phyloP scores from a whole-genome alignment of 2,797 vertebrate genomes.

The Amphiprion clarkii region DNA sequence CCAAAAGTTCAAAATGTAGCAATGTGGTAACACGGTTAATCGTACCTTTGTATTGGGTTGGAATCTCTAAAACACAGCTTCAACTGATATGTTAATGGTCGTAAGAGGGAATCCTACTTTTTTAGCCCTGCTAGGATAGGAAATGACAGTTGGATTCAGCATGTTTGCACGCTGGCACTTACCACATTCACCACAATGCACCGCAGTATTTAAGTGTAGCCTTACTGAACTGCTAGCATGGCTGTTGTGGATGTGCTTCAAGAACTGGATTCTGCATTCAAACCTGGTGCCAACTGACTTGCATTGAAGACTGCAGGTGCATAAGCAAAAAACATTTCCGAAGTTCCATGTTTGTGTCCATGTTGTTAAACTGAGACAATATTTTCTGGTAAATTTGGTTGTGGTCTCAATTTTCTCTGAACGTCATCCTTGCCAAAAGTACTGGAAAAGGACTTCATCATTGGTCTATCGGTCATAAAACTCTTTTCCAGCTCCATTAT shows the following conservation, averaged over 20 bases:
- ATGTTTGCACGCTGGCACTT: neutral
- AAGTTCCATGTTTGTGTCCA: neutral
- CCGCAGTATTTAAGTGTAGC: neutral
- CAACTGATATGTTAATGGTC: too few relatives aligned
- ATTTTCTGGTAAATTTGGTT: neutral
- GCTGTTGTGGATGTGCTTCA: neutral
- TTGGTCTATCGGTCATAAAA: neutral
- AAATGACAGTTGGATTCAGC: neutral
- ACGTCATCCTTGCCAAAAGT: neutral
- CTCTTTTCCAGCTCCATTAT: neutral
- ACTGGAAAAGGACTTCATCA: neutral
- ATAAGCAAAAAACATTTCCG: neutral
- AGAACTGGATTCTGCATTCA: neutral
- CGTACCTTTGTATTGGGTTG: neutral
- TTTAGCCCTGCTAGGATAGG: too few relatives aligned
- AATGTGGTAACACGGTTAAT: too few relatives aligned
- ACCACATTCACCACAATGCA: neutral
- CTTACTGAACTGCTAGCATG: neutral
- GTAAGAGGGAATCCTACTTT: too few relatives aligned
- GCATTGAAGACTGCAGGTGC: neutral
- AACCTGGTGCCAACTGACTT: neutral
- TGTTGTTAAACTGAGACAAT: neutral
- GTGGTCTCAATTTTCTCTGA: neutral
- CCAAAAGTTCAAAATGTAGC: too few relatives aligned
- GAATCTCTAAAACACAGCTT: slow-evolving; percentile 3